Conservation (phyloP, 2,113 vertebrate species). For the Hystrix cristata region DNA sequence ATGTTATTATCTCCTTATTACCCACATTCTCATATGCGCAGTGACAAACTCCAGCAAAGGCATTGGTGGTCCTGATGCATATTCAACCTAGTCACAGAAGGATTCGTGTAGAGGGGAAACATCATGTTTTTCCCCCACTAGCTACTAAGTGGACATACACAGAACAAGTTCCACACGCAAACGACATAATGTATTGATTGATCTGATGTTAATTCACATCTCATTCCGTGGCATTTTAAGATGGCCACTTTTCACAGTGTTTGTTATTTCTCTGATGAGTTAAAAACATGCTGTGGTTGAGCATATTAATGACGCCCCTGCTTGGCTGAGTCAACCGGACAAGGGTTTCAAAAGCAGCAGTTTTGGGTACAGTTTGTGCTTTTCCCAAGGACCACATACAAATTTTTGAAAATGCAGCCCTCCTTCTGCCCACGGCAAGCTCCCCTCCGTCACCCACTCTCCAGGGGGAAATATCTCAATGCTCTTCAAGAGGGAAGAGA, state of each 20-base stretch:
- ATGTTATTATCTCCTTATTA: neutral
- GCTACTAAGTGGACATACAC: neutral
- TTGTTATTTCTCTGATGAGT: neutral
- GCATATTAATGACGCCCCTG: too few relatives aligned
- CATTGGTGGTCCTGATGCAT: accelerated
- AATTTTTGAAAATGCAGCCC: neutral
- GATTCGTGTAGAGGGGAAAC: neutral
- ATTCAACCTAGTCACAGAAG: neutral
- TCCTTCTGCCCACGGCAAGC: neutral
- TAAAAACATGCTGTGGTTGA: neutral
- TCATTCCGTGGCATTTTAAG: neutral
- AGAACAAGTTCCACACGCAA: neutral
- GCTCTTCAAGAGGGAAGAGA: neutral
- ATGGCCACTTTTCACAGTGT: neutral
- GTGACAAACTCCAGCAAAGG: neutral
- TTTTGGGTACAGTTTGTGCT: neutral
- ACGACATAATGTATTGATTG: neutral
- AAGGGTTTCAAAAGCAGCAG: neutral
- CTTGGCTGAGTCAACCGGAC: neutral
- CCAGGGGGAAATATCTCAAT: neutral
- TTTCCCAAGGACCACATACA: neutral
- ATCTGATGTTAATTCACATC: neutral
- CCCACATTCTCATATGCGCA: neutral
- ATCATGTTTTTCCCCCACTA: neutral
- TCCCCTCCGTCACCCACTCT: neutral